Percentiles rank a stretch among this genome's conserved stretches.
Evolutionary conservation across 2,797 vertebrate species (phyloP).

Genomic region (Acrossocheilus wenchowensis): DNA sequence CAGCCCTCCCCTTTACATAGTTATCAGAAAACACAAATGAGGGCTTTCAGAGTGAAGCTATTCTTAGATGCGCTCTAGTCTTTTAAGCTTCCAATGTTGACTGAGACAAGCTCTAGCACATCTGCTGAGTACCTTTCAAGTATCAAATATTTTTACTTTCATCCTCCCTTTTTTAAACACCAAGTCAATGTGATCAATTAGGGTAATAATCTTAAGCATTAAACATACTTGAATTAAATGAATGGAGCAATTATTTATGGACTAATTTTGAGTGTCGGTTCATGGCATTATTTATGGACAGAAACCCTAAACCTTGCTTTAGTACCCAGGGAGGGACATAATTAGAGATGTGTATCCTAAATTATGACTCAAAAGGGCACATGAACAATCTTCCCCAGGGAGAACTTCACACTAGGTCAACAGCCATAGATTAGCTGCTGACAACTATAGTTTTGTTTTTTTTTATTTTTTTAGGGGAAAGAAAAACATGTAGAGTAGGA

Average conservation of each 20-base stretch:
- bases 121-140: background rate
- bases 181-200: background rate
- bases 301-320: background rate
- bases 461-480: background rate
- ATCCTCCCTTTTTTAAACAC: background rate
- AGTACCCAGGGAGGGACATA: background rate
- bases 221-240: background rate
- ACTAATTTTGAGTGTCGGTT: background rate
- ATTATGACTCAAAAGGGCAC: conserved; percentile 22
- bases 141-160: background rate
- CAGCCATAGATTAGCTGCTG: conserved; percentile 1
- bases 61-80: background rate
- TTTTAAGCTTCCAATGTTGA: background rate
- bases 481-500: background rate
- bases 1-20: background rate
- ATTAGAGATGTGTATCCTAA: background rate
- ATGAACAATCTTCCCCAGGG: background rate
- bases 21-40: conserved; percentile 19
- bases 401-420: conserved; percentile 5
- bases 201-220: background rate
- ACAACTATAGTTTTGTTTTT: background rate
- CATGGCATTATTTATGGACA: background rate
- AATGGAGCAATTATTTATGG: background rate
- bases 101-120: background rate
- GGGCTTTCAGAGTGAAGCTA: conserved; percentile 12